Evolutionary conservation across 2,888 invertebrate species (phyloP), one percentile per base, ranked within the genome.

Genomic region (Neelides folsomi): DNA sequence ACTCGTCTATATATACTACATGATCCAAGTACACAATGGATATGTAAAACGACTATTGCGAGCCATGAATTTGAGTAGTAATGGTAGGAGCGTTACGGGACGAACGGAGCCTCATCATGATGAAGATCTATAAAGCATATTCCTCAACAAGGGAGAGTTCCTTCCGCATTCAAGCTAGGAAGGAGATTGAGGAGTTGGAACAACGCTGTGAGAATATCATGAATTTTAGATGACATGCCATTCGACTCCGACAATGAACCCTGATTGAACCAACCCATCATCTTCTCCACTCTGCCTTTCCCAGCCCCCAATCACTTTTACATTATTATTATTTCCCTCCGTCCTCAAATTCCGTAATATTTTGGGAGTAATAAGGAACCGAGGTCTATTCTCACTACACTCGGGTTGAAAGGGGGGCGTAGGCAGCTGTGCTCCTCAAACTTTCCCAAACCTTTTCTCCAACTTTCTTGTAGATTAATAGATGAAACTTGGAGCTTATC

Each of bases 231-330:
- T 51, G 44, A 44, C 50, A 50, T 51, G 39, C 39, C 45, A 45
- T 51, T 51, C 45, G 50, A 51, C 50, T 51, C 44, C 50, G 38
- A 45, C 50, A 51, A 51, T 51, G 50, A 51, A 51, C 50, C 50
- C 50, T 51, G 44, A 45, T 44, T 51, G 44, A 39, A 45, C 50
- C 50, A 51, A 37, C 27, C 36, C 36, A 13, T 35, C n/a, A 44
- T 45, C 45, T 35, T n/a, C 35, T 45, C 35, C 12, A 20, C 44
- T 16, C 13, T 13, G 9, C 36, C 18, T 18, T n/a, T 15, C 37
- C 35, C 27, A 16, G n/a, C 37, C 36, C 27, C 37, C 37, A 18
- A 13, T 37, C 13, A 36, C 8, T n/a, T 37, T 35, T 45, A 1
- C 16, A 16, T 10, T 12, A 18, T 44, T 18, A 35, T 15, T 46